Base-by-base conservation (phyloP, 2,888 invertebrate species). In the Metacarcinus magister region DNA sequence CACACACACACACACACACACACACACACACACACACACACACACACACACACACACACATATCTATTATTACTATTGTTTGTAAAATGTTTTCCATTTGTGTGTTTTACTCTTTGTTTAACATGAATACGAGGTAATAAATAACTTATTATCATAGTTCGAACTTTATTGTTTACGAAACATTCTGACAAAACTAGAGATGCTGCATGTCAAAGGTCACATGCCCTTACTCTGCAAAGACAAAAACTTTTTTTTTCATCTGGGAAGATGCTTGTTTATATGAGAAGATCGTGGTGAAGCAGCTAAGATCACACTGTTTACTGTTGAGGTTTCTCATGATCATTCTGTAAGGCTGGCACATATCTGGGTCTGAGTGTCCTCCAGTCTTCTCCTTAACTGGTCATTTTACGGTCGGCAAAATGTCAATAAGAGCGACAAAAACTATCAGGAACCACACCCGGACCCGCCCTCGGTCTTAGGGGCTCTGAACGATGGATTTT, bases 401-500 rank as follows among this genome's bases (percentile, higher is more conserved):
- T 92, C 95, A 92, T 95, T 92, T 92, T 92, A 95, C 82, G 43
- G 95, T 82, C 95, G 32, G 32, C 95, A 92, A 95, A 95, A 95
- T 95, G 94, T 94, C 94, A 94, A 94, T 94, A 82, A 60, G 44
- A 28, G 46, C 43, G 48, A 44, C 94, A 94, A 94, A 94, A 94
- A 94, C 43, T 87, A 28, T 48, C 94, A 46, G 44, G 87, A 87
- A 82, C 87, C 44, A 46, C 94, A 44, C 46, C 94, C 48, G 46
- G 48, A 23, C 87, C 94, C 16, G 48, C 94, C 94, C 28, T 87
- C 48, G 43, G 75, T 48, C 46, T 89, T 19, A 19, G 23, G 89
- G 48, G 54, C 94, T 87, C 94, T 16, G 94, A 75, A 93, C 93
- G 23, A 39, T 28, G 43, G 82, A 82, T 32, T 82, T 82, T 82